phyloP scores from a whole-genome alignment of 2,888 invertebrate species.

The Augochlorella aurata region DNA sequence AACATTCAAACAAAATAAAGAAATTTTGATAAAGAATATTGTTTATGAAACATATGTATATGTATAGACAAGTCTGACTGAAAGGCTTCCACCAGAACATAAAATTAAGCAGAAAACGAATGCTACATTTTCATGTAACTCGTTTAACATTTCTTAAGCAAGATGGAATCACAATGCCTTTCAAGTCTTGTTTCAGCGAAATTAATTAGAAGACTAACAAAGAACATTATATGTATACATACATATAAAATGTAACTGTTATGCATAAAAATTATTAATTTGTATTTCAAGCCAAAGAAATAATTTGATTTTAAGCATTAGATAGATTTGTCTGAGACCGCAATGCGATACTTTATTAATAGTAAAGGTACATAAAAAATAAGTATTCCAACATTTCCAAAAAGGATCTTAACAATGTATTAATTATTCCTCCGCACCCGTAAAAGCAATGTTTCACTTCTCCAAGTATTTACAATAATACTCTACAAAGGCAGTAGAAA shows the following conservation, averaged over 20 bases:
- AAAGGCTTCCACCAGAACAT: background rate
- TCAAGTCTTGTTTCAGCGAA: background rate
- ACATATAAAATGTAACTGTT: background rate
- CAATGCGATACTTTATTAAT: conserved; percentile 21
- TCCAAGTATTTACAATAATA: conserved; percentile 23
- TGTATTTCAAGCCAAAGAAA: background rate
- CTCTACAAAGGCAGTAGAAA: conserved; percentile 22
- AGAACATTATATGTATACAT: background rate
- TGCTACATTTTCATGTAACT: conserved; percentile 49
- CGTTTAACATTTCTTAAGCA: conserved; percentile 41
- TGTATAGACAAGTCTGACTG: background rate
- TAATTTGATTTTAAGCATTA: background rate
- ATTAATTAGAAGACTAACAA: background rate
- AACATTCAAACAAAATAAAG: background rate
- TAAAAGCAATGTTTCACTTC: background rate
- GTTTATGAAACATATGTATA: background rate
- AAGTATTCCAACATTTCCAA: background rate
- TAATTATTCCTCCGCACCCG: background rate
- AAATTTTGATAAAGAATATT: background rate
- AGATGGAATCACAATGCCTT: background rate
- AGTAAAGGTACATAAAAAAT: conserved; percentile 45
- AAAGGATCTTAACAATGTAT: conserved; percentile 13
- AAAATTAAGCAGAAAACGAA: background rate
- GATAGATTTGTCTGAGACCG: background rate
- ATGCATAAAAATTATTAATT: background rate